Base-by-base conservation (phyloP, 2,797 vertebrate genomes). In the Labeo calbasu region DNA sequence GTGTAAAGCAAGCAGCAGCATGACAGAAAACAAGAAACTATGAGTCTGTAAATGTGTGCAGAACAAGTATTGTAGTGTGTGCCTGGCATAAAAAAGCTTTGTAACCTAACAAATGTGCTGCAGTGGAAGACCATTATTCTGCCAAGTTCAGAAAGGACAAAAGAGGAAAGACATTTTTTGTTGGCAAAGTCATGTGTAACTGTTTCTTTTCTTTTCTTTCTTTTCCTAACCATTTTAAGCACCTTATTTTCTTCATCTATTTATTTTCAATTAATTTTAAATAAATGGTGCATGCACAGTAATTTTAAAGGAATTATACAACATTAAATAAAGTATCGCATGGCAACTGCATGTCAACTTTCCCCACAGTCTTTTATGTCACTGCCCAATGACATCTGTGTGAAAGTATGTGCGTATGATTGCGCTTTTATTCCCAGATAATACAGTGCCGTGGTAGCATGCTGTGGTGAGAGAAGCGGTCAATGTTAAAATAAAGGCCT, bases 401-500 rank as follows among this genome's bases (percentile, higher is more conserved):
- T 28, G 28, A 53, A 63, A 81, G 72, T 43, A 69, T 57, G 63
- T 61, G 23, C 46, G 87, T 86, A 88, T 90, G 87, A 89, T 86
- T 91, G 85, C 57, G 63, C 89, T 91, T 92, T 91, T 86, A 89
- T 89, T 89, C 87, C 75, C 79, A 82, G 85, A 80, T 84, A 86
- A 90, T 85, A 87, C 90, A 66, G 89, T 89, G 86, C 92, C 83
- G 86, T 90, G 90, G 90, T 88, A 90, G 86, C 83, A 88, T 87
- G 73, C 87, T 88, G 86, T 86, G 85, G 89, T 90, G 85, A 91
- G 89, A 88, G 88, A 91, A 89, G 51, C 89, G 85, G 91, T 88
- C 57, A 92, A 86, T 91, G 91, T 90, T 81, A 90, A 91, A 90
- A 84, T 85, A 92, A 91, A 91, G 84, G 88, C 90, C 91, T 77